Evolutionary conservation across 92 coral and sea anemone species (phyloP).

Genomic region (Pocillopora meandrina): DNA sequence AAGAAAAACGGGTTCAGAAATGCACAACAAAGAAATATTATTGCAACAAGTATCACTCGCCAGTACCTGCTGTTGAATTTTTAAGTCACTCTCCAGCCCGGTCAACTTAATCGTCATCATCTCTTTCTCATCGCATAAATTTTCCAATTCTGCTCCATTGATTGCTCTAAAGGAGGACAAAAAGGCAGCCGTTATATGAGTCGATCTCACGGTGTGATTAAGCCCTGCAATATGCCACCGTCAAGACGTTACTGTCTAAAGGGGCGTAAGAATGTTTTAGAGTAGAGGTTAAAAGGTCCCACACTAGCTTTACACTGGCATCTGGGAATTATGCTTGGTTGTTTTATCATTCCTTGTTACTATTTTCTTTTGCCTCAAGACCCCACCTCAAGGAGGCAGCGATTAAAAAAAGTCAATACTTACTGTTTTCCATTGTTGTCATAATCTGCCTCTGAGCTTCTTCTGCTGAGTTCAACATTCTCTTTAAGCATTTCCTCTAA

Average conservation of each 20-base stretch:
- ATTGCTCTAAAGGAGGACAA: not conserved
- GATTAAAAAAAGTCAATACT: not conserved
- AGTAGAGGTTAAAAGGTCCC: no score
- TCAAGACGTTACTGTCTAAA: no score
- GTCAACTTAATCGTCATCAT: conserved; percentile 41
- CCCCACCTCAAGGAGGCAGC: no score
- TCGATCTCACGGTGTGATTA: no score
- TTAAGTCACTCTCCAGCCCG: conserved; percentile 49
- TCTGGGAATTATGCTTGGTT: no score
- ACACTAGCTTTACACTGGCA: no score
- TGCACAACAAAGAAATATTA: not conserved
- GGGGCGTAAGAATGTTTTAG: no score
- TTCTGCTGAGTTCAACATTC: conserved; percentile 27
- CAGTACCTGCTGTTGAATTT: conserved; percentile 64
- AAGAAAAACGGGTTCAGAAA: not conserved
- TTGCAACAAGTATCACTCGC: no score
- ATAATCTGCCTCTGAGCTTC: conserved; percentile 22
- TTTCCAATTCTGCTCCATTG: conserved; percentile 42
- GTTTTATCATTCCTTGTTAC: no score
- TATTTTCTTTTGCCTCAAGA: no score
- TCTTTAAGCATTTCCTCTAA: conserved; percentile 43
- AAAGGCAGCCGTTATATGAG: no score
- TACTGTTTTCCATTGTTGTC: conserved; percentile 1
- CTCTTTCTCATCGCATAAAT: conserved; percentile 61
- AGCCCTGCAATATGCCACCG: no score